These are phyloP conservation scores for Odocoileus hemionus DNA, from an alignment of 2,113 vertebrate genomes.

Conservation along the genomic window DNA sequence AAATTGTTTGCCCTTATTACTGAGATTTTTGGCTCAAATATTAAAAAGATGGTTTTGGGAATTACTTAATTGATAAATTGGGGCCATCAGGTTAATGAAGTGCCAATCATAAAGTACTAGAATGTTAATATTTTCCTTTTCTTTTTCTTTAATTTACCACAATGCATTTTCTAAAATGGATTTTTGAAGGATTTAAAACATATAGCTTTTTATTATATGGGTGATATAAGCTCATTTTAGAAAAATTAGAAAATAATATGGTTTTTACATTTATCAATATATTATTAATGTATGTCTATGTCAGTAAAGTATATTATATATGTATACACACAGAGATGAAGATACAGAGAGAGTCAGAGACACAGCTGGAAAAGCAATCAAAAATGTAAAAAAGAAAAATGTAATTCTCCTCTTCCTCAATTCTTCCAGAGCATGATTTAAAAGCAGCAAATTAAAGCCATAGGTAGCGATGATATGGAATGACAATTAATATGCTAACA, in stretches of 20 bases:
- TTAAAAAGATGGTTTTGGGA: slow-evolving; percentile 58
- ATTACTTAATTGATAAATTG: slow-evolving; percentile 58
- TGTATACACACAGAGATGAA: background rate
- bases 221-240: background rate
- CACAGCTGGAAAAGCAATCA: background rate
- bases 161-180: slow-evolving; percentile 50
- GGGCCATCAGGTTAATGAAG: slow-evolving; percentile 74
- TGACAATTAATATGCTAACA: background rate
- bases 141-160: slow-evolving; percentile 51
- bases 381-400: background rate
- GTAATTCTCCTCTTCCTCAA: background rate
- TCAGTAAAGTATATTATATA: background rate
- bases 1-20: slow-evolving; percentile 48
- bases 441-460: background rate
- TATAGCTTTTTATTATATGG: background rate
- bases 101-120: slow-evolving; percentile 56
- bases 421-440: background rate
- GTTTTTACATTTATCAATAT: background rate
- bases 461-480: background rate
- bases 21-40: slow-evolving; percentile 50
- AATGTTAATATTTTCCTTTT: slow-evolving; percentile 46
- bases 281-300: background rate
- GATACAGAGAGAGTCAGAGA: background rate
- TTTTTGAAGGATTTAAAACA: slow-evolving; percentile 13
- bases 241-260: slow-evolving; percentile 27